Evolutionary conservation across 2,113 vertebrate genomes (phyloP).

Genomic region (Ophthalmolycus amberensis): DNA sequence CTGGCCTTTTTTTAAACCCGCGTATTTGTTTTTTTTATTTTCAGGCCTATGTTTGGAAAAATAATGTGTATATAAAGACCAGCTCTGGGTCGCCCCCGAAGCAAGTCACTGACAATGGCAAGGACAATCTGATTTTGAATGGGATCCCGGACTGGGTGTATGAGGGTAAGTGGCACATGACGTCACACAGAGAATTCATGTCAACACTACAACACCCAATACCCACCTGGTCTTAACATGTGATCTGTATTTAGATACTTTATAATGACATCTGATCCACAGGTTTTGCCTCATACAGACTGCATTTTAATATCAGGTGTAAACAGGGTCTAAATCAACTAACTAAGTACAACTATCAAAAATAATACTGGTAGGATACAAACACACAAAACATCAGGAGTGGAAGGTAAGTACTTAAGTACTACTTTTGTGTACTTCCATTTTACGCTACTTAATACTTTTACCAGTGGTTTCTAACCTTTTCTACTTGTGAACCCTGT

Average conservation of each 20-base stretch:
- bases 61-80: conserved; percentile 91
- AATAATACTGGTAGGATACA: background rate
- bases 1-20: background rate
- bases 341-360: background rate
- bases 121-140: conserved; percentile 89
- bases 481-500: no score
- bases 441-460: no score
- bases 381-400: background rate
- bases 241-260: background rate
- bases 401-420: no score
- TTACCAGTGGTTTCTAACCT: no score
- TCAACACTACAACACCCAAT: background rate
- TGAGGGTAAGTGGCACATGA: conserved; percentile 86
- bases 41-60: conserved; percentile 89
- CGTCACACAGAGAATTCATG: background rate
- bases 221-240: background rate
- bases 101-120: conserved; percentile 86
- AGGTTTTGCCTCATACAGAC: background rate
- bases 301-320: background rate
- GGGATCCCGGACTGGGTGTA: conserved; percentile 98
- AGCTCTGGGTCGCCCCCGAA: conserved; percentile 75
- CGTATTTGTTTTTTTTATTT: conserved; percentile 10
- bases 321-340: background rate
- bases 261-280: background rate
- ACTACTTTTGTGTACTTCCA: no score